These are phyloP conservation scores for Lamellibrachia satsuma DNA, from an alignment of 2,888 invertebrate species.

Conservation along the genomic window DNA sequence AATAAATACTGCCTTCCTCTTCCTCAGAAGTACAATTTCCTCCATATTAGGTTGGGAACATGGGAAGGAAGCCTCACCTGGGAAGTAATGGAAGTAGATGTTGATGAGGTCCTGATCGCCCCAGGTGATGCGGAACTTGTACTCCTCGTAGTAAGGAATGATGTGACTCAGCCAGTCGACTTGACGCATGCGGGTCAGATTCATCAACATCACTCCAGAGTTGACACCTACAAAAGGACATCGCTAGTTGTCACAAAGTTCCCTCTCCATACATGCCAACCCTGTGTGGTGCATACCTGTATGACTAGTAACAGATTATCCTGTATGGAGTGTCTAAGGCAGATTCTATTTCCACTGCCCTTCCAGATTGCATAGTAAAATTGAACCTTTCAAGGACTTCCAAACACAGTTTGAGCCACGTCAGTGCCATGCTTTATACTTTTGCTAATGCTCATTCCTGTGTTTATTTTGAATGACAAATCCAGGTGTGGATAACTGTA, in stretches of 20 bases:
- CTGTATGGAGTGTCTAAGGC: too few relatives aligned
- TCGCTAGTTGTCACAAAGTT: neutral
- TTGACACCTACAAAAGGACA: slow-evolving; percentile 77
- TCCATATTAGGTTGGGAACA: too few relatives aligned
- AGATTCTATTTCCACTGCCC: too few relatives aligned
- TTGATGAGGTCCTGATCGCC: slow-evolving; percentile 97
- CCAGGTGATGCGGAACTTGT: slow-evolving; percentile 84
- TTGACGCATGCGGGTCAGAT: slow-evolving; percentile 86
- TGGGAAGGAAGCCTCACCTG: slow-evolving; percentile 68
- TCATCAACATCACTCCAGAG: slow-evolving; percentile 97
- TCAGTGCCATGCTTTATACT: too few relatives aligned
- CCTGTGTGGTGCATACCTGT: neutral
- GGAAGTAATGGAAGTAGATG: slow-evolving; percentile 85
- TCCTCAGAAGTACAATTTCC: too few relatives aligned
- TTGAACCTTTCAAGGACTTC: too few relatives aligned
- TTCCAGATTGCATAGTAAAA: too few relatives aligned
- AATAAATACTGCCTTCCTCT: too few relatives aligned
- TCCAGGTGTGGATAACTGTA: too few relatives aligned
- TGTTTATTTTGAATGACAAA: too few relatives aligned
- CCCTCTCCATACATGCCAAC: neutral
- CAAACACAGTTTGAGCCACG: too few relatives aligned
- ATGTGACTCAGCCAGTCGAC: slow-evolving; percentile 88
- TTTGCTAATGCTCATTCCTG: too few relatives aligned
- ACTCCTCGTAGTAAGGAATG: slow-evolving; percentile 83
- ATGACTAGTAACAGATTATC: neutral